Evolutionary conservation across 2,888 invertebrate species (phyloP).

Genomic region (Diadegma fenestrale): DNA sequence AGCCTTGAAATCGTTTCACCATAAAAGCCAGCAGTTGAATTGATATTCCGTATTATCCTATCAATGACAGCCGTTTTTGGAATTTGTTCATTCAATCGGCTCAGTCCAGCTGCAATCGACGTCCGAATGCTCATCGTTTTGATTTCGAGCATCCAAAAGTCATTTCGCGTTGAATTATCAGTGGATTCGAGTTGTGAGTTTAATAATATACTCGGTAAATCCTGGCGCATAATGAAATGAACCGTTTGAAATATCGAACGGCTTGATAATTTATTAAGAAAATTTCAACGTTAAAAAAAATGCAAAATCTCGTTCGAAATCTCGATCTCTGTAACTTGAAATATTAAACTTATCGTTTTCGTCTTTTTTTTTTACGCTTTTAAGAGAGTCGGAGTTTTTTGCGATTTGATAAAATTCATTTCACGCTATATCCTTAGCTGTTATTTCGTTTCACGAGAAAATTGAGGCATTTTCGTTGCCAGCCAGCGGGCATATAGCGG

Average conservation of each 20-base stretch:
- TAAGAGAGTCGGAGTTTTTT: constrained; percentile 10
- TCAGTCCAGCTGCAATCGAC: not conserved
- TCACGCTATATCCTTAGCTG: constrained; percentile 44
- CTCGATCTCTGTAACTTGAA: constrained; percentile 12
- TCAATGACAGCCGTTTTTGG: not conserved
- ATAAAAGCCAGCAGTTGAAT: not conserved
- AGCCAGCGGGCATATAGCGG: constrained; percentile 40
- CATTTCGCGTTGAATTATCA: not conserved
- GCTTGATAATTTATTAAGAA: not conserved
- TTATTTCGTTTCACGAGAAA: constrained; percentile 55
- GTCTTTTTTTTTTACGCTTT: constrained; percentile 4
- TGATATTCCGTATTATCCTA: constrained; percentile 1
- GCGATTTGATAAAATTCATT: constrained; percentile 57
- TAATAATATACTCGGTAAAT: not conserved
- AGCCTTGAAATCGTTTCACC: constrained; percentile 1
- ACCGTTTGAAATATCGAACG: not conserved
- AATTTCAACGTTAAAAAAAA: not conserved
- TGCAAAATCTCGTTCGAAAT: not conserved
- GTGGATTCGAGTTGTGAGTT: not conserved
- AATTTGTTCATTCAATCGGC: not conserved
- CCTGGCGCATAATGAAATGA: not conserved
- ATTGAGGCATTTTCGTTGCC: constrained; percentile 54
- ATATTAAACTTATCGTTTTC: constrained; percentile 40
- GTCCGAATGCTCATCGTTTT: not conserved
- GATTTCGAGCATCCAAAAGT: not conserved